A percentile compares a stretch with the other conserved stretches of the same genome.
Evolutionary conservation across 2,797 vertebrate genomes (phyloP).

Genomic region (Fringilla coelebs): DNA sequence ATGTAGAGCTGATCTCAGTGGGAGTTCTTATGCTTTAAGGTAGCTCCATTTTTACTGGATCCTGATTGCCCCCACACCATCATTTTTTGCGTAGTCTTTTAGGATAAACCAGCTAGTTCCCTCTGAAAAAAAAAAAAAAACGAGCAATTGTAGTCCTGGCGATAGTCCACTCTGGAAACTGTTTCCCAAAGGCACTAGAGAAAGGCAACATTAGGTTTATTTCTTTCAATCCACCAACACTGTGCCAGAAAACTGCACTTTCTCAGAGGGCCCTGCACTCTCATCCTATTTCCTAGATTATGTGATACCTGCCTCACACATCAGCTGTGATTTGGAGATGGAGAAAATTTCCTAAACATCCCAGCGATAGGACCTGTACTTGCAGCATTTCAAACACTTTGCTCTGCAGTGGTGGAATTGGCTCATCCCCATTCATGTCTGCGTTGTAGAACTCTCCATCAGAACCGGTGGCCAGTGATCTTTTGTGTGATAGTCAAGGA

Average conservation of each 20-base stretch:
- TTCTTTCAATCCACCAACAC: background rate
- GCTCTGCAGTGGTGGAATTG: background rate
- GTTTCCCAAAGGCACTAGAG: background rate
- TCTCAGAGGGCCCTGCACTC: rapidly evolving
- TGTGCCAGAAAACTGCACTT: background rate
- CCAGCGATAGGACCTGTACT: background rate
- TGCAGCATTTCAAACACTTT: background rate
- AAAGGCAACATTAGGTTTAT: background rate
- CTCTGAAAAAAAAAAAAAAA: background rate
- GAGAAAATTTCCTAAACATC: background rate
- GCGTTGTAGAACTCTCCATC: background rate
- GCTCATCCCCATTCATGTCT: background rate
- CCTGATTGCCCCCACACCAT: background rate
- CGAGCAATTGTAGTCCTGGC: background rate
- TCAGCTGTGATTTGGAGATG: background rate
- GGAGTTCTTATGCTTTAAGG: background rate
- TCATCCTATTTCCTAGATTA: background rate
- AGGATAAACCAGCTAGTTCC: background rate
- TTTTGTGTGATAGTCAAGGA: background rate
- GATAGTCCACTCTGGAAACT: background rate
- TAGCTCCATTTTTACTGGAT: background rate
- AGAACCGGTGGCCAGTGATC: background rate
- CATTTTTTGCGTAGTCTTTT: background rate
- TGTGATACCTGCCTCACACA: background rate
- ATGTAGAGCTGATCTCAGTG: background rate